These are phyloP conservation scores for Horisme vitalbata DNA, from an alignment of 2,888 invertebrate species.

Conservation along the genomic window DNA sequence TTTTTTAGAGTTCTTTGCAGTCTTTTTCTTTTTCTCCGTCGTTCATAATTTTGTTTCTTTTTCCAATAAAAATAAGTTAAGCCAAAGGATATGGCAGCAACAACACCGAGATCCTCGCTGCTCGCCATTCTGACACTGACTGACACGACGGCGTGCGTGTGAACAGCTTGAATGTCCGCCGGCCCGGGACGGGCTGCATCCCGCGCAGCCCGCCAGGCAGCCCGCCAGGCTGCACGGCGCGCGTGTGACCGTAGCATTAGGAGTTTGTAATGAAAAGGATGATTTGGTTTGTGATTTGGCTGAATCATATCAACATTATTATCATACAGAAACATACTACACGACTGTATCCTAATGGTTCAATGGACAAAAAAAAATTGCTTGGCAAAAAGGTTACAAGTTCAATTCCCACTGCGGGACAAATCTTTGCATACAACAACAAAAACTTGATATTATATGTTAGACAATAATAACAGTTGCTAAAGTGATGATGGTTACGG, in stretches of 20 bases:
- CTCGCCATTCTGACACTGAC: slow-evolving; percentile 27
- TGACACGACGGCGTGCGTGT: slow-evolving; percentile 25
- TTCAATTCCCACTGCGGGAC: too few species aligned
- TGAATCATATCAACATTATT: too few species aligned
- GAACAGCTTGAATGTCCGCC: slow-evolving; percentile 26
- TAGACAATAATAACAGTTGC: too few species aligned
- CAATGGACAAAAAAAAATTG: too few species aligned
- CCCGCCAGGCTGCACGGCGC: slow-evolving; percentile 21
- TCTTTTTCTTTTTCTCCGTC: slow-evolving; percentile 23
- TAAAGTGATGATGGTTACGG: too few species aligned
- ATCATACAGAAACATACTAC: too few species aligned
- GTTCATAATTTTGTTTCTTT: slow-evolving; percentile 31
- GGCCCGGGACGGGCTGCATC: slow-evolving; percentile 26
- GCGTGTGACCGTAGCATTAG: slow-evolving; percentile 23
- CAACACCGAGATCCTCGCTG: slow-evolving; percentile 30
- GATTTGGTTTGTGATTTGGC: too few species aligned
- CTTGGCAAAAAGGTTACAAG: too few species aligned
- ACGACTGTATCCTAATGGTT: too few species aligned
- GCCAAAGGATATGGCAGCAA: slow-evolving; percentile 30
- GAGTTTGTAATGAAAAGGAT: too few species aligned
- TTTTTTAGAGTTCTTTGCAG: slow-evolving; percentile 27
- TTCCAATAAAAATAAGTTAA: slow-evolving; percentile 34
- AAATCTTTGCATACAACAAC: too few species aligned
- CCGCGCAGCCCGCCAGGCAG: slow-evolving; percentile 26
- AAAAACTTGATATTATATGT: too few species aligned